A percentile compares a stretch with the other conserved stretches of the same genome.
Evolutionary conservation across 2,797 vertebrate genomes (phyloP).

Genomic region (Spheniscus humboldti): DNA sequence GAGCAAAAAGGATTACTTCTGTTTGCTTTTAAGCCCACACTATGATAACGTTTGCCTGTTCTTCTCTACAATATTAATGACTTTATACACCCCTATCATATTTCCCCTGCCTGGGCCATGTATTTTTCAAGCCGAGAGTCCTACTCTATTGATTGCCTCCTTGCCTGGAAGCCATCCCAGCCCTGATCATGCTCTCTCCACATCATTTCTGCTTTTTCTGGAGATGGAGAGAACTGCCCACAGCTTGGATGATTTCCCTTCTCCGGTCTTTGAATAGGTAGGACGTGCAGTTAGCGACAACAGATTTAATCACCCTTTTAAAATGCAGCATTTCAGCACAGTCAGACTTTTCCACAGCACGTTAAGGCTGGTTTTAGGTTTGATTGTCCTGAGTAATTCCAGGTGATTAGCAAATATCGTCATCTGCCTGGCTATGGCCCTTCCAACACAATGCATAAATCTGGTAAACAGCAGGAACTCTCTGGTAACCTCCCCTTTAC

Average conservation of each 20-base stretch:
- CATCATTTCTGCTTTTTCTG: neutral
- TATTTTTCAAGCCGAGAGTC: neutral
- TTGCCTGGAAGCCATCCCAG: neutral
- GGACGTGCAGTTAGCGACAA: neutral
- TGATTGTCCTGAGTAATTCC: neutral
- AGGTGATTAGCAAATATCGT: neutral
- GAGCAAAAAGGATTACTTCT: neutral
- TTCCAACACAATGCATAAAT: neutral
- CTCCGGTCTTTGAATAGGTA: rapidly evolving
- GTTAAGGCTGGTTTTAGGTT: neutral
- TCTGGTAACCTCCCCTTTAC: neutral
- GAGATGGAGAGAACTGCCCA: neutral
- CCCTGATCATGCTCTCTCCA: neutral
- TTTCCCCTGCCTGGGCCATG: neutral
- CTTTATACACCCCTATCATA: neutral
- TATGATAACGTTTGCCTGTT: neutral
- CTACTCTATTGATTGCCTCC: neutral
- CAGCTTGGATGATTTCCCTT: neutral
- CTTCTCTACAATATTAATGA: neutral
- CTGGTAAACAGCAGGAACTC: neutral
- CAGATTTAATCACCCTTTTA: neutral
- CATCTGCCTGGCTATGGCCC: neutral
- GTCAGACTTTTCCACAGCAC: neutral
- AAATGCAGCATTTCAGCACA: neutral
- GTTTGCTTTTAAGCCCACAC: neutral